Evolutionary conservation across 2,113 vertebrate genomes (phyloP).

Genomic region (Ciconia stormi): DNA sequence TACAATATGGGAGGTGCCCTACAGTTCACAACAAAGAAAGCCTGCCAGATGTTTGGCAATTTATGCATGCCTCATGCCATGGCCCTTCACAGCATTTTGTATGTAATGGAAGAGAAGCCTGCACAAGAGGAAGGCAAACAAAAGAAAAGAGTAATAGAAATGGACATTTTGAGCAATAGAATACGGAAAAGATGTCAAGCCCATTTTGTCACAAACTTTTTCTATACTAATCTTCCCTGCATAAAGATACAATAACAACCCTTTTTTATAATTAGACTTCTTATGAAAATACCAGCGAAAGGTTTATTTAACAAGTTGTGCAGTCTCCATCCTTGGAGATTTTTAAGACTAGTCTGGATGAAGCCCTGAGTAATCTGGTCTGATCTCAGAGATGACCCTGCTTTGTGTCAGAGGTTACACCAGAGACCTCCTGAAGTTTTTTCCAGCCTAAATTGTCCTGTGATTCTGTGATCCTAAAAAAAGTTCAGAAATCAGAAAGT

Average conservation of each 20-base stretch:
- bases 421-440: neutral
- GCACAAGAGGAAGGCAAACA: neutral
- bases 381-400: neutral
- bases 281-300: neutral
- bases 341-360: neutral
- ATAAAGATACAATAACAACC: neutral
- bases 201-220: slow-evolving; percentile 30
- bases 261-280: neutral
- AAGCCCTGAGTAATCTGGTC: neutral
- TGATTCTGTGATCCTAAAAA: neutral
- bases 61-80: neutral
- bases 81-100: neutral
- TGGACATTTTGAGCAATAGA: neutral
- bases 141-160: slow-evolving; percentile 41
- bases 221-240: neutral
- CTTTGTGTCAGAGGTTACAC: neutral
- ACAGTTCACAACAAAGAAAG: neutral
- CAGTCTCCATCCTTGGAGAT: neutral
- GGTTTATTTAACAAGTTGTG: neutral
- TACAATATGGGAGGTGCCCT: neutral
- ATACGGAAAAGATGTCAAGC: slow-evolving; percentile 32
- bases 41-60: neutral
- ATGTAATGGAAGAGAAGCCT: neutral
- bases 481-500: neutral
- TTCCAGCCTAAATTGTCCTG: neutral